Evolutionary conservation across 2,797 vertebrate species (phyloP), one percentile per base, ranked within the genome.

Genomic region (Propithecus perrieri): DNA sequence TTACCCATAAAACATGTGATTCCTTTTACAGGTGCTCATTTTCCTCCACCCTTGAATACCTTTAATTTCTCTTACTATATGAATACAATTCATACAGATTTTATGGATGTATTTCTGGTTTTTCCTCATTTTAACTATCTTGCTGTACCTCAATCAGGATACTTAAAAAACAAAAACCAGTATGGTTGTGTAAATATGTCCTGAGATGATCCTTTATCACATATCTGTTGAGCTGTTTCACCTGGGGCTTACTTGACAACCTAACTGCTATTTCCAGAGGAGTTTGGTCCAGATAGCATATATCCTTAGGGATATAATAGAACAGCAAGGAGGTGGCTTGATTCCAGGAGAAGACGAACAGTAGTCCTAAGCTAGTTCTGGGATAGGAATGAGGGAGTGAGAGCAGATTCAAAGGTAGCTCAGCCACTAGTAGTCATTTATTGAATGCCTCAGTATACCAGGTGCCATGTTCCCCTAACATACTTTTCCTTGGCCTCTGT

Each of bases 401-500:
- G 65, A 67, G n/a, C 79, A 63, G n/a, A 28, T 93, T 94, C 67
- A 78, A 85, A 48, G 46, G 48, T 94, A 63, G 50, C 43, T 92
- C 24, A 75, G 10, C n/a, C 46, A 61, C 22, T 67, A 61, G 46
- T 13, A 57, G 35, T 87, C 43, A 89, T 91, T 74, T 92, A 59
- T 59, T 87, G 38, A 87, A 86, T 10, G 79, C 46, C 55, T 17
- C n/a, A 76, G 18, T 95, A 11, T 72, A 33, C 63, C 67, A 81
- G 41, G 17, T 85, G 67, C 41, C 33, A 24, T 92, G 53, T 79
- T 89, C 74, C 75, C 33, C n/a, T 71, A 1, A 87, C 46, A 65
- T 89, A 46, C 35, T 89, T 97, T 96, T 92, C 78, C 43, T 93
- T 81, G 35, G 22, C 41, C 30, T 76, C 26, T 96, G 33, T 94